These are phyloP conservation scores for Arctia plantaginis DNA, from an alignment of 2,888 invertebrate genomes.

Conservation along the genomic window DNA sequence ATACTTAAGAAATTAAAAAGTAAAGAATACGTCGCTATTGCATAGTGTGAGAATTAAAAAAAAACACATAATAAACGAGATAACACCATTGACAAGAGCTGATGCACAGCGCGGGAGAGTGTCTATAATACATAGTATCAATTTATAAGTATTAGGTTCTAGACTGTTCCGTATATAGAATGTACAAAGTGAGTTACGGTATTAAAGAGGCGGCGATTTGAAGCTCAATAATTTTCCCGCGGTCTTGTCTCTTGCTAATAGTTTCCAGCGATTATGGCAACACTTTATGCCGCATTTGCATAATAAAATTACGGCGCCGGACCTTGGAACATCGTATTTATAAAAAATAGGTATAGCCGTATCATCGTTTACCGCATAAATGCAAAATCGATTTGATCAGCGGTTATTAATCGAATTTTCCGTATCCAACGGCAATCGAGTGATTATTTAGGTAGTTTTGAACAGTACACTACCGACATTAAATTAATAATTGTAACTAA, in stretches of 20 bases:
- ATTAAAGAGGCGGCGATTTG: conserved; percentile 58
- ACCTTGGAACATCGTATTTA: conserved; percentile 61
- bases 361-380: conserved; percentile 66
- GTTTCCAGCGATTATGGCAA: conserved; percentile 81
- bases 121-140: neutral
- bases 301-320: conserved; percentile 80
- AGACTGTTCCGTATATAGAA: neutral
- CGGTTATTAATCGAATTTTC: conserved; percentile 69
- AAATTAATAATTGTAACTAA: conserved; percentile 35
- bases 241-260: conserved; percentile 64
- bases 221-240: conserved; percentile 65
- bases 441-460: conserved; percentile 45
- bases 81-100: neutral
- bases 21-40: neutral
- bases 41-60: neutral
- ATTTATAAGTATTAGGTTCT: neutral
- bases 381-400: conserved; percentile 68
- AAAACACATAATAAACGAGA: neutral
- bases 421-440: conserved; percentile 55
- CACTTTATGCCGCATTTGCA: conserved; percentile 85
- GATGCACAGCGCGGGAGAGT: neutral
- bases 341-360: conserved; percentile 66
- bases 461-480: conserved; percentile 31
- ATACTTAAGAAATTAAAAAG: neutral
- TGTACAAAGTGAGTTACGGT: conserved; percentile 1